phyloP scores from a whole-genome alignment of 2,113 vertebrate species.

The Dasyprocta punctata region DNA sequence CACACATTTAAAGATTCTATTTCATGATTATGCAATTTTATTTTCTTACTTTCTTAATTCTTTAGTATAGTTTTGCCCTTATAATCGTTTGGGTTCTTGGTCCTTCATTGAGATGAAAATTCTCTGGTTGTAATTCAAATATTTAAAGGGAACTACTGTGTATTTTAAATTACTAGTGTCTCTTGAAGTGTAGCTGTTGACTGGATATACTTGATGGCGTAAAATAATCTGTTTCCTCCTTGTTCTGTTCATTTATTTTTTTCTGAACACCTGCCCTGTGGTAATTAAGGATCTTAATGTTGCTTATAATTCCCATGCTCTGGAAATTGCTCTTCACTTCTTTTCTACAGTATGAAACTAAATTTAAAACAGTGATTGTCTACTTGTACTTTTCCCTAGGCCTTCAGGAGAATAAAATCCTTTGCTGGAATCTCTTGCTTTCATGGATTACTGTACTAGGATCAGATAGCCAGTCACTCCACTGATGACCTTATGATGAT shows the following conservation, averaged over 20 bases:
- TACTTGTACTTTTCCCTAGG: neutral
- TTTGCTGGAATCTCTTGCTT: neutral
- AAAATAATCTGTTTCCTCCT: neutral
- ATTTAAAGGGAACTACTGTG: neutral
- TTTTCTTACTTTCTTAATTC: slow-evolving; percentile 11
- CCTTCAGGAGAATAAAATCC: neutral
- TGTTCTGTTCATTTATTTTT: neutral
- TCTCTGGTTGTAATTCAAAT: neutral
- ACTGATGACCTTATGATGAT: neutral
- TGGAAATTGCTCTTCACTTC: neutral
- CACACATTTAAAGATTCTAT: slow-evolving; percentile 7
- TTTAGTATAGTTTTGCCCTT: neutral
- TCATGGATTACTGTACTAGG: neutral
- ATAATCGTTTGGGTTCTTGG: neutral
- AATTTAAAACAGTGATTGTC: neutral
- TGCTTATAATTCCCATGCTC: neutral
- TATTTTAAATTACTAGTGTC: neutral
- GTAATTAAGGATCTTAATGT: neutral
- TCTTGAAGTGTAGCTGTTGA: neutral
- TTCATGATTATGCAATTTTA: slow-evolving; percentile 17
- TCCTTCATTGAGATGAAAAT: neutral
- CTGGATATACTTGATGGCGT: neutral
- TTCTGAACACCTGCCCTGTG: neutral
- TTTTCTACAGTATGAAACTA: neutral
- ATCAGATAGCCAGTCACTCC: neutral